Evolutionary conservation across 2,888 invertebrate species (phyloP).

Genomic region (Callimorpha dominula): DNA sequence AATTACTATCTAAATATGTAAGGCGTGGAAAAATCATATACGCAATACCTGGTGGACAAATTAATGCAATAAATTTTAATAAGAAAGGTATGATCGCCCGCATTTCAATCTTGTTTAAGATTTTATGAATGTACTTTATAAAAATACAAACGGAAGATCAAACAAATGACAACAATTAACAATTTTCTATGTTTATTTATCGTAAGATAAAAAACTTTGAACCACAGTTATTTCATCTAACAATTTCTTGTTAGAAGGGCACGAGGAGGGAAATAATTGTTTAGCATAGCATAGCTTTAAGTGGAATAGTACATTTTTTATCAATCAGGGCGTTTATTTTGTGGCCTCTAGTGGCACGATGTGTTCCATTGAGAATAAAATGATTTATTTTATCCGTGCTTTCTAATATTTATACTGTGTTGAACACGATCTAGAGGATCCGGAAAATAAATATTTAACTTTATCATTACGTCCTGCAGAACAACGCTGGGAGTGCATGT

Average conservation of each 20-base stretch:
- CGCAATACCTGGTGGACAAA: too few relatives aligned
- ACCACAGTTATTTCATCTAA: not conserved
- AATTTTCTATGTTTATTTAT: too few relatives aligned
- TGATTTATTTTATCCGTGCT: constrained; percentile 51
- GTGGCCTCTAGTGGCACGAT: constrained; percentile 40
- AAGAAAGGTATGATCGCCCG: too few relatives aligned
- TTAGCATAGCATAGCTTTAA: constrained; percentile 18
- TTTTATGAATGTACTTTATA: not conserved
- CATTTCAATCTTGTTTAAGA: not conserved
- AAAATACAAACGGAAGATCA: not conserved
- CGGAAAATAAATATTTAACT: not conserved
- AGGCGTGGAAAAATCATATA: too few relatives aligned
- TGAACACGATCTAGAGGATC: constrained; percentile 4
- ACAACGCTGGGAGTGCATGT: not conserved
- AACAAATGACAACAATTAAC: not conserved
- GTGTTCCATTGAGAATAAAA: constrained; percentile 43
- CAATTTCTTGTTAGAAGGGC: not conserved
- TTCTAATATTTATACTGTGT: constrained; percentile 40
- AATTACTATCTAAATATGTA: too few relatives aligned
- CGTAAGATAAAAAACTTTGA: too few relatives aligned
- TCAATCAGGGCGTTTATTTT: constrained; percentile 52
- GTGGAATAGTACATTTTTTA: constrained; percentile 28
- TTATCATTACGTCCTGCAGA: not conserved
- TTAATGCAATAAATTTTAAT: too few relatives aligned
- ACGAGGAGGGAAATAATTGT: not conserved